phyloP scores from a whole-genome alignment of 2,113 vertebrate genomes.

The Spheniscus mendiculus region DNA sequence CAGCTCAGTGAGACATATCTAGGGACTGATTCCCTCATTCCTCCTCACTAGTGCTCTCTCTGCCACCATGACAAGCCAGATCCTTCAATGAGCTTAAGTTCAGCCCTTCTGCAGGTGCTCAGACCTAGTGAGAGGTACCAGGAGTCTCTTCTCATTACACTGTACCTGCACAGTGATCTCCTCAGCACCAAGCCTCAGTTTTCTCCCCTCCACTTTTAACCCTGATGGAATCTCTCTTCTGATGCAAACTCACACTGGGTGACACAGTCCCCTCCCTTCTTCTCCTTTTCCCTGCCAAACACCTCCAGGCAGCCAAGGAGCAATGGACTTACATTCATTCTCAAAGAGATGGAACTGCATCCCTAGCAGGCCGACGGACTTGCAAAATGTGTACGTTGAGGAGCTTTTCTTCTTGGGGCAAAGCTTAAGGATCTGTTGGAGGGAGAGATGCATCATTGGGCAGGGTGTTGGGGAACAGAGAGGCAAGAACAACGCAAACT shows the following conservation, averaged over 20 bases:
- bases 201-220: neutral
- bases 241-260: neutral
- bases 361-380: slow-evolving; percentile 91
- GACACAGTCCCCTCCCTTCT: neutral
- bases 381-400: slow-evolving; percentile 97
- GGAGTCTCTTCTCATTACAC: neutral
- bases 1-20: neutral
- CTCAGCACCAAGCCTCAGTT: neutral
- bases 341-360: slow-evolving; percentile 98
- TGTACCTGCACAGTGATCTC: neutral
- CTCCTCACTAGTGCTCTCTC: neutral
- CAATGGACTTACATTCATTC: slow-evolving; percentile 91
- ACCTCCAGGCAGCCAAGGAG: neutral
- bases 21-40: neutral
- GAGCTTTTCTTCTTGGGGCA: slow-evolving; percentile 98
- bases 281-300: neutral
- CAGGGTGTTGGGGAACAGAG: neutral
- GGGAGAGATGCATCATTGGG: neutral
- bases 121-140: neutral
- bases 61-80: neutral
- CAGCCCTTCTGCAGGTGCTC: neutral
- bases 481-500: neutral
- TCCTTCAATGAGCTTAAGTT: neutral
- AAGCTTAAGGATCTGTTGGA: slow-evolving; percentile 90
- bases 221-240: neutral